Percentiles rank a stretch among this genome's conserved stretches.
phyloP scores from a whole-genome alignment of 2,797 vertebrate species.

The Silurus lanzhouensis region DNA sequence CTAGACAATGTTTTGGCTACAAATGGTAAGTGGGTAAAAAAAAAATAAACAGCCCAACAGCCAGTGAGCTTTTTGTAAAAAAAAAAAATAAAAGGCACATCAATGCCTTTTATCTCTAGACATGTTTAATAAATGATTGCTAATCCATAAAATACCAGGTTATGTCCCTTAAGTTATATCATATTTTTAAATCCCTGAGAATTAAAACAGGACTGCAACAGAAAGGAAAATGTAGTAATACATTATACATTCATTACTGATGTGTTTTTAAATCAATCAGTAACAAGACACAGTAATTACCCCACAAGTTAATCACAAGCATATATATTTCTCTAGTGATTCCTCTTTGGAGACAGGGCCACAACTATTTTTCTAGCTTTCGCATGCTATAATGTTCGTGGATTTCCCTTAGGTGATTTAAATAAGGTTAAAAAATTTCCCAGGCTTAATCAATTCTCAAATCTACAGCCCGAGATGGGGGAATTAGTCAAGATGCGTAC shows the following conservation, averaged over 20 bases:
- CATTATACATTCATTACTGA: neutral
- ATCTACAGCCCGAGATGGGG: slow-evolving; percentile 33
- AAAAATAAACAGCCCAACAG: neutral
- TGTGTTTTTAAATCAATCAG: neutral
- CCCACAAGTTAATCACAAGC: neutral
- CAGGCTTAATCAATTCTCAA: slow-evolving; percentile 36
- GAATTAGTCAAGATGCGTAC: slow-evolving; percentile 35
- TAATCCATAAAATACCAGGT: neutral
- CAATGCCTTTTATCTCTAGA: neutral
- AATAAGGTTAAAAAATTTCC: slow-evolving; percentile 10
- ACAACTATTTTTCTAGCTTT: slow-evolving; percentile 13
- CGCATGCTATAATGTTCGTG: slow-evolving; percentile 26
- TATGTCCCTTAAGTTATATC: neutral
- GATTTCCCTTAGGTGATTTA: slow-evolving; percentile 5
- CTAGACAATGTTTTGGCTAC: slow-evolving; percentile 8
- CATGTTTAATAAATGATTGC: neutral
- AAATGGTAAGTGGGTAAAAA: neutral
- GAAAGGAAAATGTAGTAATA: neutral
- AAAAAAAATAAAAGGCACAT: neutral
- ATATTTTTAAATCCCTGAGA: neutral
- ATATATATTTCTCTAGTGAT: slow-evolving; percentile 15
- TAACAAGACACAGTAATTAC: neutral
- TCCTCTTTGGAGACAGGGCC: neutral
- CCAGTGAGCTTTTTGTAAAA: neutral
- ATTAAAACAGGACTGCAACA: neutral